Percentiles rank a stretch among this genome's conserved stretches.
phyloP scores from a whole-genome alignment of 2,797 vertebrate species.

The Parotocinclus haroldoi region DNA sequence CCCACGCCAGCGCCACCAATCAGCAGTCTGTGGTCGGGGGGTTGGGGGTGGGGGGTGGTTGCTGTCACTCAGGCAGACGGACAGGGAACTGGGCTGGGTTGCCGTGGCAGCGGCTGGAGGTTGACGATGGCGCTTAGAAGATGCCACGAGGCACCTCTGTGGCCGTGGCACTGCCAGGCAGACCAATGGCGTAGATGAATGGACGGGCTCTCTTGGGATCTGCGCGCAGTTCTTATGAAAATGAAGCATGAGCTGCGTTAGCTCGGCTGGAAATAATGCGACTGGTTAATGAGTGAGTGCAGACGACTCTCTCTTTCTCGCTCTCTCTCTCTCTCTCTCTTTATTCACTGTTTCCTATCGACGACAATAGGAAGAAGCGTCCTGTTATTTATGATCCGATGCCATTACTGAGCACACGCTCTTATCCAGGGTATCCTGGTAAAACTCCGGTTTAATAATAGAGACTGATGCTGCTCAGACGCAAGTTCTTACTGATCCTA shows the following conservation, averaged over 20 bases:
- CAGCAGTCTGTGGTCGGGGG: conserved; percentile 48
- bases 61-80: conserved; percentile 51
- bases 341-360: conserved; percentile 10
- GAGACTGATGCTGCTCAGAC: too few relatives aligned
- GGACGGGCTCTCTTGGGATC: conserved; percentile 52
- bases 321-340: conserved; percentile 17
- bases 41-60: too few relatives aligned
- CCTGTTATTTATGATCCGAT: conserved; percentile 25
- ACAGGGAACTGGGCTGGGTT: conserved; percentile 40
- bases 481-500: too few relatives aligned
- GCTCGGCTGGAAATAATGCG: conserved; percentile 49
- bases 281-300: conserved; percentile 32
- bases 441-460: too few relatives aligned
- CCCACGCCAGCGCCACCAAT: conserved; percentile 65
- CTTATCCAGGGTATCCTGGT: too few relatives aligned
- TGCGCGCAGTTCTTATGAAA: conserved; percentile 52
- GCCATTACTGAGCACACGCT: not conserved
- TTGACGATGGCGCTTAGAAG: conserved; percentile 32
- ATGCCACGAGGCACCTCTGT: conserved; percentile 33
- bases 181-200: conserved; percentile 40
- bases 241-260: conserved; percentile 45
- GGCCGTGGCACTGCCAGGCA: conserved; percentile 30
- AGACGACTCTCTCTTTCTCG: conserved; percentile 23
- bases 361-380: conserved; percentile 19
- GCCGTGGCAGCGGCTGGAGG: conserved; percentile 47